Percentiles rank a stretch among this genome's conserved stretches.
phyloP scores from a whole-genome alignment of 2,888 invertebrate species.

The Balanococcus diminutus region DNA sequence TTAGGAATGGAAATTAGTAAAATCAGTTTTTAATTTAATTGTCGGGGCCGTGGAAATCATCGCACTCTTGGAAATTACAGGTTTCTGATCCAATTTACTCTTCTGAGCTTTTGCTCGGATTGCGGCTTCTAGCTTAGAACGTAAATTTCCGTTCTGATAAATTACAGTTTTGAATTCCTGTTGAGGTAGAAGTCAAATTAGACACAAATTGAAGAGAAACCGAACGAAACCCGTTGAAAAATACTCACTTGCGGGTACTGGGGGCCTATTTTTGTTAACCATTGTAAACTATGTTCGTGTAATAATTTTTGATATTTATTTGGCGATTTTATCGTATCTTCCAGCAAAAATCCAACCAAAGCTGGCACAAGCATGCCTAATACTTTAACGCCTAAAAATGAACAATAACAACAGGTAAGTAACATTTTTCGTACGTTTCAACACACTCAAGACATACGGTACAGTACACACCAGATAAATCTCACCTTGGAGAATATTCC shows the following conservation, averaged over 20 bases:
- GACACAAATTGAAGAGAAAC: no score
- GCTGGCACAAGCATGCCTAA: constrained; percentile 88
- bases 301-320: constrained; percentile 72
- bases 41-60: constrained; percentile 67
- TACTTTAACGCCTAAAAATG: constrained; percentile 86
- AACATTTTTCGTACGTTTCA: no score
- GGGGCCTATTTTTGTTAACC: constrained; percentile 90
- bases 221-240: neutral
- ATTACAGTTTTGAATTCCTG: constrained; percentile 90
- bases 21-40: constrained; percentile 92
- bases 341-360: constrained; percentile 82
- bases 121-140: constrained; percentile 82
- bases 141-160: constrained; percentile 80
- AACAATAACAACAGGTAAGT: no score
- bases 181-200: constrained; percentile 29
- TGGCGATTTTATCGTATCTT: constrained; percentile 66
- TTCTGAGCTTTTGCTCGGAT: constrained; percentile 67
- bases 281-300: constrained; percentile 87
- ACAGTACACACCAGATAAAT: no score
- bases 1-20: constrained; percentile 76
- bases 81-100: constrained; percentile 61
- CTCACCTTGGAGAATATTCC: constrained; percentile 50
- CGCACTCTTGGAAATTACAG: constrained; percentile 61
- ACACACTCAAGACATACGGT: no score
- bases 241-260: constrained; percentile 80